phyloP scores from a whole-genome alignment of 2,797 vertebrate genomes.

The Triplophysa yarkandensis region DNA sequence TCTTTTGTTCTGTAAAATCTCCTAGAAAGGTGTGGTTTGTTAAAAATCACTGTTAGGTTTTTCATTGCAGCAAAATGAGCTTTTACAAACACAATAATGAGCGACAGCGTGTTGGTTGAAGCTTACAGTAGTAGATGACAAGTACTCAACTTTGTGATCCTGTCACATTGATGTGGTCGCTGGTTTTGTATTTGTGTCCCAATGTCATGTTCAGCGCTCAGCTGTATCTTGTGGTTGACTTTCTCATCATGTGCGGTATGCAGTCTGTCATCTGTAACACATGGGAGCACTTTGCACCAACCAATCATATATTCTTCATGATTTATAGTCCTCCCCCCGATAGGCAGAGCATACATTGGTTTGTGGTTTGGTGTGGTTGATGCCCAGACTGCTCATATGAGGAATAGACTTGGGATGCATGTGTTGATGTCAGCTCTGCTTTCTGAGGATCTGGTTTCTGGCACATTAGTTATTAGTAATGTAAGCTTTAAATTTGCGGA shows the following conservation, averaged over 20 bases:
- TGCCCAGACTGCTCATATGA: conserved; percentile 30
- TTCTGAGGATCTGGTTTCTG: conserved; percentile 21
- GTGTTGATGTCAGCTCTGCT: background rate
- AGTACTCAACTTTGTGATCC: background rate
- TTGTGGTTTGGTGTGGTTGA: conserved; percentile 54
- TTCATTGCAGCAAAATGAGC: background rate
- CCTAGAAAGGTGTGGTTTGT: background rate
- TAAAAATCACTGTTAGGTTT: background rate
- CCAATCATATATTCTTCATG: conserved; percentile 50
- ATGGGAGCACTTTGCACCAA: conserved; percentile 39
- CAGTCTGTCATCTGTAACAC: conserved; percentile 38
- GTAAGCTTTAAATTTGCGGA: background rate
- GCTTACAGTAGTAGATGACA: conserved; percentile 18
- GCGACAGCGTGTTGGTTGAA: background rate
- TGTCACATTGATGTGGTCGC: conserved; percentile 11
- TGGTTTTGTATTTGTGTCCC: conserved; percentile 20
- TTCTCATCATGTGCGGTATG: conserved; percentile 10
- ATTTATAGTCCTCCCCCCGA: conserved; percentile 49
- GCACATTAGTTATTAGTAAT: conserved; percentile 29
- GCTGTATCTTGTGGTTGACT: conserved; percentile 24
- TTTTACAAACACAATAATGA: background rate
- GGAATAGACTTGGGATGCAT: conserved; percentile 7
- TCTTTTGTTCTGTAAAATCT: background rate
- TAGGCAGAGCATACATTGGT: conserved; percentile 43
- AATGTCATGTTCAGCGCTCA: conserved; percentile 6